Evolutionary conservation across 2,797 vertebrate species (phyloP).

Genomic region (Hybognathus amarus): DNA sequence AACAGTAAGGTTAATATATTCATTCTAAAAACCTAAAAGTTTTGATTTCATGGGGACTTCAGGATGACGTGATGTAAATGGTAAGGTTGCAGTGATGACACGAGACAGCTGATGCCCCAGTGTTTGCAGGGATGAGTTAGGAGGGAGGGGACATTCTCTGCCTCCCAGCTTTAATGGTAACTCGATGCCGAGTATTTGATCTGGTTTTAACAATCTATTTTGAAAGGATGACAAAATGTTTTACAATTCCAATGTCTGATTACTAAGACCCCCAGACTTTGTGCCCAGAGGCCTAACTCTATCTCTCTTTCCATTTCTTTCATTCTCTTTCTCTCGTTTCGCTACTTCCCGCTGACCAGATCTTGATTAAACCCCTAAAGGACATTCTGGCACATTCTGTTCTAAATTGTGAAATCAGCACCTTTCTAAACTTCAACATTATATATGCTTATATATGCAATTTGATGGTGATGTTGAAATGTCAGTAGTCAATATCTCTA

Average conservation of each 20-base stretch:
- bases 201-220: conserved; percentile 73
- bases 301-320: conserved; percentile 17
- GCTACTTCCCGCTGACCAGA: neutral
- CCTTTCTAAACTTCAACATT: conserved; percentile 21
- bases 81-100: conserved; percentile 29
- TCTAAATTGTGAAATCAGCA: conserved; percentile 4
- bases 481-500: conserved; percentile 13
- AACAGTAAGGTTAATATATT: no score
- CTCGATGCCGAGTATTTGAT: conserved; percentile 65
- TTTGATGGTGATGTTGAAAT: conserved; percentile 21
- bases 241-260: conserved; percentile 62
- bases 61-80: conserved; percentile 42
- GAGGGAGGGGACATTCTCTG: conserved; percentile 59
- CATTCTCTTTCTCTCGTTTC: conserved; percentile 8
- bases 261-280: conserved; percentile 58
- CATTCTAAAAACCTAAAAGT: no score
- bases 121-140: conserved; percentile 20
- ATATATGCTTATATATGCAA: neutral
- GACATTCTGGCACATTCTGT: neutral
- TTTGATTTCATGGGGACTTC: neutral
- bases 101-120: conserved; percentile 40
- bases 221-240: conserved; percentile 69
- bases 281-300: conserved; percentile 29
- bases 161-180: conserved; percentile 68
- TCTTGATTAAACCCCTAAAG: conserved; percentile 17